These are phyloP conservation scores for Temnothorax ravouxi DNA, from an alignment of 2,888 invertebrate species.

Conservation along the genomic window DNA sequence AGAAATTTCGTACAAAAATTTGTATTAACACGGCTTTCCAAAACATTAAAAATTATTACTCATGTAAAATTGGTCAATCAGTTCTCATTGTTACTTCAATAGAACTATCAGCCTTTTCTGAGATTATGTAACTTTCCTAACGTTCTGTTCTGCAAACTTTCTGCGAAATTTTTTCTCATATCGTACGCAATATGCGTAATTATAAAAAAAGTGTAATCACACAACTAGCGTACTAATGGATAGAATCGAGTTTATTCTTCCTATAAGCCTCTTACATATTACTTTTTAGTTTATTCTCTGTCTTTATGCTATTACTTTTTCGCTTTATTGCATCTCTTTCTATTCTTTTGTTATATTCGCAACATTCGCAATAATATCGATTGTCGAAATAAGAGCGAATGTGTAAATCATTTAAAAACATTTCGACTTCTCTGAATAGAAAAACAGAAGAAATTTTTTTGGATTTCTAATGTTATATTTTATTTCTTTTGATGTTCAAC, in stretches of 20 bases:
- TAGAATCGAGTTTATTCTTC: not conserved
- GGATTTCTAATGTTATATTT: not conserved
- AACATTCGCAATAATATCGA: not conserved
- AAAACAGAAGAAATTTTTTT: not conserved
- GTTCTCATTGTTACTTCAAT: not conserved
- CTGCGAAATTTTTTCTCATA: conserved; percentile 5
- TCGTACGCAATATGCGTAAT: not conserved
- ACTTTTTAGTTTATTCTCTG: not conserved
- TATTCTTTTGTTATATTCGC: not conserved
- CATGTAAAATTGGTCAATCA: not conserved
- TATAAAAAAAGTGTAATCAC: not conserved
- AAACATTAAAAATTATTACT: not conserved
- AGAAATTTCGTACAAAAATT: conserved; percentile 19
- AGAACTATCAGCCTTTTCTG: not conserved
- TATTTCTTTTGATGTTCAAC: not conserved
- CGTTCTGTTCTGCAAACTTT: not conserved
- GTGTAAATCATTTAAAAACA: not conserved
- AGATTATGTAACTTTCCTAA: not conserved
- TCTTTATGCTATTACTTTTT: not conserved
- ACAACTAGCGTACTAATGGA: not conserved
- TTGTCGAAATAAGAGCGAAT: not conserved
- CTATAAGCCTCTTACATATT: too few species aligned
- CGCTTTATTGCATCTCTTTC: not conserved
- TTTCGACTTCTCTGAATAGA: not conserved
- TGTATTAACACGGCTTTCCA: not conserved